phyloP scores from a whole-genome alignment of 2,888 invertebrate species.

The Drosophila yooni region DNA sequence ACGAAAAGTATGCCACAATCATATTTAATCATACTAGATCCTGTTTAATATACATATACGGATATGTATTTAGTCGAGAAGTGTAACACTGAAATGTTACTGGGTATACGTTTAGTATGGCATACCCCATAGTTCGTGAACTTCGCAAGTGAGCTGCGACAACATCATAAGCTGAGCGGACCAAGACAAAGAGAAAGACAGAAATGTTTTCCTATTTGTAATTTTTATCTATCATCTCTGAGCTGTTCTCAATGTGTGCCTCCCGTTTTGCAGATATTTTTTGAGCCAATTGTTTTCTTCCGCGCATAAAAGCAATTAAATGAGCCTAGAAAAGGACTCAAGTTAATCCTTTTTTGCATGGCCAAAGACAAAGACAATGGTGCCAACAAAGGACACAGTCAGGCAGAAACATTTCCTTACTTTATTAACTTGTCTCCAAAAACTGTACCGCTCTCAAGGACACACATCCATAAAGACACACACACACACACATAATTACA shows the following conservation, averaged over 20 bases:
- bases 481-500: neutral
- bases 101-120: neutral
- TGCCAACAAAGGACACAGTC: conserved; percentile 21
- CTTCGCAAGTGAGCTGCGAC: conserved; percentile 57
- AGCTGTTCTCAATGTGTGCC: conserved; percentile 25
- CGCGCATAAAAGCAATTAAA: conserved; percentile 74
- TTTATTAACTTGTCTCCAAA: conserved; percentile 69
- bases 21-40: too few relatives aligned
- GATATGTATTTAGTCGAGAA: neutral
- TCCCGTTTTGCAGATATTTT: conserved; percentile 26
- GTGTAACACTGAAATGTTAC: neutral
- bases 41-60: neutral
- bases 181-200: conserved; percentile 21
- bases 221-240: conserved; percentile 5
- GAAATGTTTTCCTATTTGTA: conserved; percentile 39
- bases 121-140: conserved; percentile 40
- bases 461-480: neutral
- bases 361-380: conserved; percentile 1
- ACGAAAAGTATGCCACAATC: neutral
- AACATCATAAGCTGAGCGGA: conserved; percentile 27
- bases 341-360: conserved; percentile 64
- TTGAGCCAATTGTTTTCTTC: conserved; percentile 51
- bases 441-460: conserved; percentile 16
- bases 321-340: conserved; percentile 63
- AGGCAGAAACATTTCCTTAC: conserved; percentile 72